Evolutionary conservation across 2,888 invertebrate genomes (phyloP).

Genomic region (Trachelus troglodyta): DNA sequence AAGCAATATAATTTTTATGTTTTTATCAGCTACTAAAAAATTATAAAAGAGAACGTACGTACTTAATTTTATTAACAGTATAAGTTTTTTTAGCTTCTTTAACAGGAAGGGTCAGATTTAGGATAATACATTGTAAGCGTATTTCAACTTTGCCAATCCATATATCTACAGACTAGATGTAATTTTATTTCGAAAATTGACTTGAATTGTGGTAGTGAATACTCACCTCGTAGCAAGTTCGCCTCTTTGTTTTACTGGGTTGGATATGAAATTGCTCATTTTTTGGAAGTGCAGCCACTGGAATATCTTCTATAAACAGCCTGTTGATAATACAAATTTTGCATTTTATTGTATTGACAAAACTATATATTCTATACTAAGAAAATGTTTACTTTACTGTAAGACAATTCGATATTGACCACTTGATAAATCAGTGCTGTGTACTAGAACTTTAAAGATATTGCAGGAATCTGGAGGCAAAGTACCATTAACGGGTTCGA

Average conservation of each 20-base stretch:
- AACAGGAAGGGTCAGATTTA: background rate
- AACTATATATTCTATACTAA: background rate
- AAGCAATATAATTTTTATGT: background rate
- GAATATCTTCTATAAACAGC: slow-evolving; percentile 61
- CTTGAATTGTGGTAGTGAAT: background rate
- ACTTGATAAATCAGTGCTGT: slow-evolving; percentile 33
- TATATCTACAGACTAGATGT: slow-evolving; percentile 40
- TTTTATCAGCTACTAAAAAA: background rate
- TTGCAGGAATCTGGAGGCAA: slow-evolving; percentile 49
- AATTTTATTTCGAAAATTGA: slow-evolving; percentile 10
- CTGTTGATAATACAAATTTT: slow-evolving; percentile 37
- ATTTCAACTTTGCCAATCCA: slow-evolving; percentile 38
- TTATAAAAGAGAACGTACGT: background rate
- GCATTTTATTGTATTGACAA: slow-evolving; percentile 7
- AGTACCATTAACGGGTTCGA: slow-evolving; percentile 43
- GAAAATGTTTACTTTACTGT: slow-evolving; percentile 42
- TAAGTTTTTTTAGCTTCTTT: background rate
- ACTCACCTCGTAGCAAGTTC: slow-evolving; percentile 40
- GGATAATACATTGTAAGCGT: slow-evolving; percentile 22
- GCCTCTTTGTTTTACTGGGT: slow-evolving; percentile 31
- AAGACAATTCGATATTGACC: slow-evolving; percentile 55
- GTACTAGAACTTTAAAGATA: slow-evolving; percentile 51
- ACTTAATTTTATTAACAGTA: background rate
- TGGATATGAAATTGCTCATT: slow-evolving; percentile 31
- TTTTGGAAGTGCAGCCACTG: slow-evolving; percentile 50